Evolutionary conservation across 2,113 vertebrate genomes (phyloP), one percentile per base, ranked within the genome.

Genomic region (Montifringilla adamsi): DNA sequence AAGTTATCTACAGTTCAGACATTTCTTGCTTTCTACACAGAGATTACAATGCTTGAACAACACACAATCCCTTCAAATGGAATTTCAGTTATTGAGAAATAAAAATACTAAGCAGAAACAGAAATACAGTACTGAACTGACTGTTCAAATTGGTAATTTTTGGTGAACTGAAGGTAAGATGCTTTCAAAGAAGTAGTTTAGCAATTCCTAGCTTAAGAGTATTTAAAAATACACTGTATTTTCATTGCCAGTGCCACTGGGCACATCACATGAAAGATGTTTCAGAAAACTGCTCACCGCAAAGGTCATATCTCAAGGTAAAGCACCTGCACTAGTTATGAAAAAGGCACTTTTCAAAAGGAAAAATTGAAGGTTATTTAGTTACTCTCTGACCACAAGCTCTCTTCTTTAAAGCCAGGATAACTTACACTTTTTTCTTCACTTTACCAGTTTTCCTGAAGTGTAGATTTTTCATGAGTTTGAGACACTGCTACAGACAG

Each of bases 301-400:
- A 88, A 63, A 18, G 31, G 64, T 46, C 46, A 3, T 11, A 28
- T 23, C 28, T 56, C 59, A 67, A 64, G n/a, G 64, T 66, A 89
- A 56, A 84, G 13, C 23, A 63, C 14, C n/a, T 63, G 26, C n/a
- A 39, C 13, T 18, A 27, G 27, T 20, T 15, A 15, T 7, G 13
- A 35, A 56, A 70, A 49, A 56, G 5, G 22, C 12, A 22, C 15
- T 69, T 77, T 13, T 19, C 14, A 31, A 70, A 59, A 75, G 28
- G 9, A 70, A 31, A 13, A 35, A 16, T 30, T 2, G 18, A 69
- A 64, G 1, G 24, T 56, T 56, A 37, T 18, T 74, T 43, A 1
- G 1, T 23, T 46, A 27, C 33, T 26, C 6, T 30, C 22, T 13
- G 22, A 49, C 20, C 4, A 41, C 5, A 28, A 24, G 0, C 1